Evolutionary conservation across 2,113 vertebrate species (phyloP), one percentile per base, ranked within the genome.

Genomic region (Epinephelus moara): DNA sequence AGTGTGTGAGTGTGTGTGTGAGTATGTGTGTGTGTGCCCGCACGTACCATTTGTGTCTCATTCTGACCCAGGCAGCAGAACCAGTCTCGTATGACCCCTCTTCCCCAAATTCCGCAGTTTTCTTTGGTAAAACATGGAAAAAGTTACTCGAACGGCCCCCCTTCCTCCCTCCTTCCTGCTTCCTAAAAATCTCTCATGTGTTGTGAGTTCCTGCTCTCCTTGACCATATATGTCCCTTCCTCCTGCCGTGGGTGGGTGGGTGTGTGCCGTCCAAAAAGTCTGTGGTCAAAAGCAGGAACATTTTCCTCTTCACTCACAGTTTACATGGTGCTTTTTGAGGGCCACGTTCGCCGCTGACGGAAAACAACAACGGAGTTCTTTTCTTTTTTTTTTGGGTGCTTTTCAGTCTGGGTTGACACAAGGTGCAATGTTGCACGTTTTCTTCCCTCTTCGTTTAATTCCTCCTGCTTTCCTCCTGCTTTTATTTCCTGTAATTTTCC

Each of bases 71-170:
- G 52, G 81, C 85, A 76, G 66, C 57, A 80, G 81, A 84, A 69
- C 37, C 71, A 66, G 77, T 90, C 85, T 87, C 61, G 17, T 78
- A 70, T 86, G 86, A 88, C 77, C 89, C 81, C 71, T 64, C 14
- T 76, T 82, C 79, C 81, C 83, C 70, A 89, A 84, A 88, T 77
- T 76, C 75, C 84, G 75, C 83, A 73, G 78, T 86, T 90, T 92
- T 93, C 81, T 87, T 91, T 85, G 63, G 78, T 93, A 79, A 90
- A 92, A 94, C 90, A 91, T 93, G 90, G 85, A 92, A 93, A 89
- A 91, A 93, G 85, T 84, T 89, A 89, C 79, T 75, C 80, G 49
- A 70, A 84, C 78, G 78, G 47, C 83, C 78, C 84, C 66, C 62
- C 76, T 37, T 47, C 64, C 47, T 56, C 50, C 82, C 80, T 76